phyloP scores from a whole-genome alignment of 2,113 vertebrate genomes.

The Lycaon pictus region DNA sequence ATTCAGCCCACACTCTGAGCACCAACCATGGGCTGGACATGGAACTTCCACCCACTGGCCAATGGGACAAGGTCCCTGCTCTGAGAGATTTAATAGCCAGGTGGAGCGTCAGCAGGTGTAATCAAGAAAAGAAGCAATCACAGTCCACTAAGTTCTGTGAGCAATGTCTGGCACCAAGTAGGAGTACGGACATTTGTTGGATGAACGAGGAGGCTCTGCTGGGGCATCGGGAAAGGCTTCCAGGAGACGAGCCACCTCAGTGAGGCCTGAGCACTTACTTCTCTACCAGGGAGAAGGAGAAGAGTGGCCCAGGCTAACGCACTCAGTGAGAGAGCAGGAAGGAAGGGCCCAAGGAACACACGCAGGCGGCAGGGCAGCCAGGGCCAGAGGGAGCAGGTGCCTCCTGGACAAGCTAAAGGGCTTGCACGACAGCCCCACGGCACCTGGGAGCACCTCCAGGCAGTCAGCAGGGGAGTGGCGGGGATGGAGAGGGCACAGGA shows the following conservation, averaged over 20 bases:
- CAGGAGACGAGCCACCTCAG: rapidly evolving
- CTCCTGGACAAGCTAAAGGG: background rate
- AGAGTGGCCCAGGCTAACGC: background rate
- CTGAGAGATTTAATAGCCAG: background rate
- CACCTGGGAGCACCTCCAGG: background rate
- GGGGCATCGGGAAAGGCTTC: background rate
- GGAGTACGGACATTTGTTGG: background rate
- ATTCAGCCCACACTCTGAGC: background rate
- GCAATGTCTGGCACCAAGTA: background rate
- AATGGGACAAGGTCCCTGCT: background rate
- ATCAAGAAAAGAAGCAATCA: background rate
- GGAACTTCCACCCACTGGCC: background rate
- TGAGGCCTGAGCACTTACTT: background rate
- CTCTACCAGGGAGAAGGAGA: background rate
- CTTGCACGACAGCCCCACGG: rapidly evolving
- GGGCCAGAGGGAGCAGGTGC: background rate
- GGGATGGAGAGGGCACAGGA: background rate
- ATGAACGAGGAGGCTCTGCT: background rate
- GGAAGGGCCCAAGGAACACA: background rate
- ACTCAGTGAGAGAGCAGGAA: background rate
- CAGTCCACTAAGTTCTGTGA: background rate
- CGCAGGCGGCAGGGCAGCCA: background rate
- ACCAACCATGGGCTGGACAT: background rate
- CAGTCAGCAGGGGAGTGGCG: background rate
- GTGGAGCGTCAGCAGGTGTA: too few species aligned